A percentile compares a stretch with the other conserved stretches of the same genome.
Evolutionary conservation across 2,797 vertebrate genomes (phyloP).

Genomic region (Pangasius larnaudii): DNA sequence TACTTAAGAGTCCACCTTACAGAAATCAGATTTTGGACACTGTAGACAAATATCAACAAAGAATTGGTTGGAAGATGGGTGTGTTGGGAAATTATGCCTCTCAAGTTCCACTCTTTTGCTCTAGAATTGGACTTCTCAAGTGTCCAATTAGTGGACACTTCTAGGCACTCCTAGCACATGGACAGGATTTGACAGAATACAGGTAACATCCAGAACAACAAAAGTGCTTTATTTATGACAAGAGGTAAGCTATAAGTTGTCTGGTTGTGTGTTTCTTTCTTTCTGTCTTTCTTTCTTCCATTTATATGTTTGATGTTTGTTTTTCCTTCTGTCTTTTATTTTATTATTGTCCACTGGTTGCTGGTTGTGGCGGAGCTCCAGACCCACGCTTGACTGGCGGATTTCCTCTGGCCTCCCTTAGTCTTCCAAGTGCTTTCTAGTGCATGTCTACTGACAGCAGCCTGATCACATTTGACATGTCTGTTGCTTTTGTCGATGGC

Average conservation of each 20-base stretch:
- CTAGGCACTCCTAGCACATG: background rate
- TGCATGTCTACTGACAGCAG: background rate
- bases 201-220: background rate
- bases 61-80: background rate
- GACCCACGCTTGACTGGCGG: background rate
- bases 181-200: background rate
- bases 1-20: background rate
- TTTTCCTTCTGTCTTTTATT: conserved; percentile 7
- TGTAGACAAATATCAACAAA: background rate
- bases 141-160: too few species aligned
- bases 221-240: background rate
- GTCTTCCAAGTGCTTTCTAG: background rate
- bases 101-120: background rate
- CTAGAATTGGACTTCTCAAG: background rate
- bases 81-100: background rate
- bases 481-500: background rate
- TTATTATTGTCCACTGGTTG: background rate
- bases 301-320: background rate
- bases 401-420: background rate
- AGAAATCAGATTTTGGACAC: background rate
- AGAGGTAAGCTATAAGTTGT: background rate
- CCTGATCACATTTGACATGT: background rate
- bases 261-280: background rate
- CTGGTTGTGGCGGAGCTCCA: background rate
- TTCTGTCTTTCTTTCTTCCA: background rate